Base-by-base conservation (phyloP, 1,140 invertebrate species). In the Drosophila quadrilineata region DNA sequence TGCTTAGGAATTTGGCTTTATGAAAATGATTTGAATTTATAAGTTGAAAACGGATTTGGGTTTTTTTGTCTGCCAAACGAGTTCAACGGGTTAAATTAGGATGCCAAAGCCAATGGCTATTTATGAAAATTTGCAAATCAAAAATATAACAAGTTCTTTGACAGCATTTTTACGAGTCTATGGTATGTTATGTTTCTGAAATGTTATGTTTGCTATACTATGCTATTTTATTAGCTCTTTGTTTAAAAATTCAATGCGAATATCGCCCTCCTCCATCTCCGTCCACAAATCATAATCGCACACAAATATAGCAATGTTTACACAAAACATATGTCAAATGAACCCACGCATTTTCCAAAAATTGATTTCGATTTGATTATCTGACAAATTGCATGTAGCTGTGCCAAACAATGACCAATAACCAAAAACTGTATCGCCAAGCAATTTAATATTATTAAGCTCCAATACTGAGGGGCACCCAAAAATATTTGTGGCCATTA, bases 381-480 rank as follows among this genome's bases (percentile, higher is more conserved):
- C 79, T 82, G 77, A 84, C 79, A 84, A 85, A 85, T 85, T 79
- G 66, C 68, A 76, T 60, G 22, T 38, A 50, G 59, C 24, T 38
- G n/a, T n/a, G n/a, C n/a, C n/a, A n/a, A 46, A 38, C 50, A 68
- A 36, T 26, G 31, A 56, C 53, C 75, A 76, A 71, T 71, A 45
- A 8, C 57, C 50, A 59, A 64, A 60, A 66, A 45, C 50, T 54
- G 60, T 69, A 33, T 53, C 36, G 52, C 12, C 35, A 38, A 45
- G 58, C 74, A 74, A 85, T 85, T 85, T 85, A 85, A 85, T 85
- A 75, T 76, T 79, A 85, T 85, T 84, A 85, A 64, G 71, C 62
- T 62, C 57, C 58, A 49, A 64, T 68, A 71, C 60, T 79, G 75
- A 29, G n/a, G n/a, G n/a, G n/a, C n/a, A n/a, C 46, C 62, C 59